A percentile compares a stretch with the other conserved stretches of the same genome.
Evolutionary conservation across 92 coral and sea anemone species (phyloP).

Genomic region (Metridium senile): DNA sequence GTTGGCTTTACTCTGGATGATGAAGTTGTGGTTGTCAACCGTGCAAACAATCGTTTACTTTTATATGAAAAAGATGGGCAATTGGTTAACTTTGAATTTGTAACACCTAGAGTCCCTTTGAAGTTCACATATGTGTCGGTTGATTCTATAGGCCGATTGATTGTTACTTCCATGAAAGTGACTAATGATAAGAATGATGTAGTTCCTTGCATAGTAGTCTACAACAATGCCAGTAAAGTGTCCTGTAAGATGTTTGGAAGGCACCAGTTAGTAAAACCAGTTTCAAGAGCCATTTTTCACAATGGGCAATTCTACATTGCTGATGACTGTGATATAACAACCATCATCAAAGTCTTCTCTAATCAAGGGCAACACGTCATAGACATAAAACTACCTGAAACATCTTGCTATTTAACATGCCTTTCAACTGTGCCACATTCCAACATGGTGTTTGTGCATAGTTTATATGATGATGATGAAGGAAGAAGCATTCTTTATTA

Average conservation of each 20-base stretch:
- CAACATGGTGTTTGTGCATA: no score
- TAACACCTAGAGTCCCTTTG: constrained; percentile 27
- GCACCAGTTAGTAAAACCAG: neutral
- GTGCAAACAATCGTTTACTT: constrained; percentile 43
- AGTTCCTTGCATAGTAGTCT: constrained; percentile 30
- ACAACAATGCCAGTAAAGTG: constrained; percentile 18
- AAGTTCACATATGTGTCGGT: constrained; percentile 38
- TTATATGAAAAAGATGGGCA: constrained; percentile 47
- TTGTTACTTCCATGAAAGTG: constrained; percentile 41
- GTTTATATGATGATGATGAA: no score
- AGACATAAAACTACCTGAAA: no score
- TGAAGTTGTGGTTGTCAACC: constrained; percentile 54
- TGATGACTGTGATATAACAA: neutral
- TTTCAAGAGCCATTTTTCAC: neutral
- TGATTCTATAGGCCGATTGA: constrained; percentile 42
- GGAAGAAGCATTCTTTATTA: no score
- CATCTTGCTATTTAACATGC: no score
- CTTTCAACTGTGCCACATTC: no score
- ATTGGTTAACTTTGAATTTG: constrained; percentile 30
- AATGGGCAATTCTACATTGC: constrained; percentile 9
- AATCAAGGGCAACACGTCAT: neutral
- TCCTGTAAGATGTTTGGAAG: constrained; percentile 12
- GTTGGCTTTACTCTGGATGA: constrained; percentile 55
- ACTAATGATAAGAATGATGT: constrained; percentile 9
- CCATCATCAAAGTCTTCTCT: neutral